Evolutionary conservation across 2,113 vertebrate genomes (phyloP), one percentile per base, ranked within the genome.

Genomic region (Gadus chalcogrammus): DNA sequence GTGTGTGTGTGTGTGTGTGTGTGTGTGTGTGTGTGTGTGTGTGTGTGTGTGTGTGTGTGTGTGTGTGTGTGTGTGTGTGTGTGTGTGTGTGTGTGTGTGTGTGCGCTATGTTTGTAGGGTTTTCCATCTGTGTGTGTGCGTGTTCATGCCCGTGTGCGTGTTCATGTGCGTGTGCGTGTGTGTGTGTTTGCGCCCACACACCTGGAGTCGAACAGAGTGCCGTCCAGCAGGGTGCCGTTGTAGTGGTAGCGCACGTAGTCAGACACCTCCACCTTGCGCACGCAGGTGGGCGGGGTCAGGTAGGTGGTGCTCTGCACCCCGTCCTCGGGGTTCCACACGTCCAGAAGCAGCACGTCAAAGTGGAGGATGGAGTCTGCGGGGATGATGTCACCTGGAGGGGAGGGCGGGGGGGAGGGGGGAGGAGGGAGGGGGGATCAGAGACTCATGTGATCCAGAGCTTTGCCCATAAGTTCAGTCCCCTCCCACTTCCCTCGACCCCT

Each of bases 171-270:
- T 20, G 27, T 28, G 58, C n/a, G n/a, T 61, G 20, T 56, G n/a
- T n/a, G 15, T 16, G 3, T 11, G 24, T 3, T 16, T 64, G 15
- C n/a, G 20, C 8, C 1, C 1, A 4, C 73, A 81, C 73, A 99
- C 97, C 97, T 99, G 6, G 97, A 99, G 67, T 99, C 97, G 73
- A 99, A 99, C 0, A 99, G 91, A 0, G 97, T 99, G n/a, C 97
- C 97, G 1, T 99, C 97, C 65, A 98, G 80, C 82, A 99, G 92
- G 0, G 97, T 98, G 7, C 97, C 97, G 0, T 99, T 99, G 85
- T 98, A 99, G 83, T 99, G 97, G 74, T 99, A 99, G 7, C 97
- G 94, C 1, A 99, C 90, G 0, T 94, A 99, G 84, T 99, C 97
- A 0, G 96, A 99, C 65, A 98, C 96, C 86, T 98, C 90, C 31